Base-by-base conservation (phyloP, 2,113 vertebrate species). In the Fulica atra region DNA sequence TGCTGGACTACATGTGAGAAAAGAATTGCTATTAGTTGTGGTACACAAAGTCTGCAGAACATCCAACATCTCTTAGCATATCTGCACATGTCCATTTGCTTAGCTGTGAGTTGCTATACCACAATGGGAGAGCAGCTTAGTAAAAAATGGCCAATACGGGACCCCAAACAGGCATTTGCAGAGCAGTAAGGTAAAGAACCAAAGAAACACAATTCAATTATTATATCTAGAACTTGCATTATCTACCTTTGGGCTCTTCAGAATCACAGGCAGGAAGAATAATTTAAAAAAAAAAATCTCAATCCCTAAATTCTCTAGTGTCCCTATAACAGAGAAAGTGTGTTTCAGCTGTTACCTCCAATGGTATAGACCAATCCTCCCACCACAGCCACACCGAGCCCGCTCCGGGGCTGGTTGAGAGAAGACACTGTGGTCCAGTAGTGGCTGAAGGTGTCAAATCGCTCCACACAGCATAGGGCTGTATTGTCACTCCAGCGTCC, bases 361-460 rank as follows among this genome's bases (percentile, higher is more conserved):
- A 99, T 99, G 44, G 99, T 99, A 18, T 99, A 99, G 89, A 99
- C 98, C 99, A 99, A 99, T 65, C 99, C 99, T 96, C 99, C 99
- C 69, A 99, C 97, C 17, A 99, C 98, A 4, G 98, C 98, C 20
- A 99, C 98, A 25, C 99, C 99, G n/a, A 99, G 96, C 18, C 99
- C 99, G 2, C 99, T 99, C 69, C 99, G 99, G 51, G 99, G 99
- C 97, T 99, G 99, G 95, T 99, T 99, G 86, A 99, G 98, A 14
- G 99, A 99, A 13, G 99, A 99, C 63, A 99, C 99, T 0, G 99
- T 99, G 94, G 99, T 99, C 99, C 99, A 99, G 97, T 99, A 99
- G 96, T 99, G 99, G 96, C 99, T 99, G 97, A 99, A 99, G 26
- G 99, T 99, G 95, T 99, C 99, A 57, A 99, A 99, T 72, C 99